phyloP scores from a whole-genome alignment of 2,113 vertebrate genomes.

The Petrocephalus zakoni region DNA sequence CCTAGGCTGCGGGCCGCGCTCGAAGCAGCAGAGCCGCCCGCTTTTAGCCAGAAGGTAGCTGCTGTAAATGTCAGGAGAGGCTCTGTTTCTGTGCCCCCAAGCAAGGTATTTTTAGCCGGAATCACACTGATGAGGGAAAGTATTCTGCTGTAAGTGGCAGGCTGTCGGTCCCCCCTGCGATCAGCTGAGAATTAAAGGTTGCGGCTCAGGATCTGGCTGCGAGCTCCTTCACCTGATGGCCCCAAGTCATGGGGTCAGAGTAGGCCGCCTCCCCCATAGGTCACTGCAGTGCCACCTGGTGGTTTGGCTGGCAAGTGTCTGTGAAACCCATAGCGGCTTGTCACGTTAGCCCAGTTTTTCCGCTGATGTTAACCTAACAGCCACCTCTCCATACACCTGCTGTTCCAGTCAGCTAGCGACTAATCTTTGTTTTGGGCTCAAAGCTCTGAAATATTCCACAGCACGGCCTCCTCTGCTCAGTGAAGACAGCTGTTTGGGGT shows the following conservation, averaged over 20 bases:
- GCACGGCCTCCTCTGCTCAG: background rate
- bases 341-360: background rate
- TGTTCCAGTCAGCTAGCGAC: background rate
- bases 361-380: background rate
- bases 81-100: background rate
- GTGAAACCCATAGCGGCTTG: background rate
- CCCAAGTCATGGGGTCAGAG: background rate
- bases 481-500: background rate
- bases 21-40: background rate
- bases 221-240: background rate
- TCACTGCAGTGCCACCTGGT: background rate
- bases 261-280: background rate
- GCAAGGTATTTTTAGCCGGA: conserved; percentile 2
- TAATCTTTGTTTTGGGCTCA: background rate
- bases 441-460: background rate
- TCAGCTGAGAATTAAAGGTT: background rate
- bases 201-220: background rate
- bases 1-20: background rate
- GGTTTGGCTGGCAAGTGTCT: background rate
- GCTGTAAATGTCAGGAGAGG: background rate
- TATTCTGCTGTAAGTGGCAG: background rate
- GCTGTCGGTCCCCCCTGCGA: background rate
- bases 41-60: background rate
- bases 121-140: background rate
- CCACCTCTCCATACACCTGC: background rate